Conservation (phyloP, 2,113 vertebrate genomes). For the Empidonax traillii region DNA sequence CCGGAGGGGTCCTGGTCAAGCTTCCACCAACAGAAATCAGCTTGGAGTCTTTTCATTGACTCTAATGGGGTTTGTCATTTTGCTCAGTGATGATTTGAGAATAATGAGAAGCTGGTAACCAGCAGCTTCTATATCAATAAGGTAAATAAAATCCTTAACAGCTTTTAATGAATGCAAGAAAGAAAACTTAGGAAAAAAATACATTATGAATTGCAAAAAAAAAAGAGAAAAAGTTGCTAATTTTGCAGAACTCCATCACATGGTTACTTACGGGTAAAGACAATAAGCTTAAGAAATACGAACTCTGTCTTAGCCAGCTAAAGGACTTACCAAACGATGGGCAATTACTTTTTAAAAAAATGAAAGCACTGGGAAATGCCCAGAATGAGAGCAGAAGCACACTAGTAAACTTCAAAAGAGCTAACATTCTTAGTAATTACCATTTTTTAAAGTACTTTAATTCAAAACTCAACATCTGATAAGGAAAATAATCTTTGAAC, state of each 20-base stretch:
- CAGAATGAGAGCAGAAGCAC: neutral
- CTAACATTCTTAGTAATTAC: neutral
- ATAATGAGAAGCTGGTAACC: neutral
- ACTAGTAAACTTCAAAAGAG: neutral
- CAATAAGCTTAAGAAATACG: neutral
- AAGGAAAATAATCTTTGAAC: conserved; percentile 2
- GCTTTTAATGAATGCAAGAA: neutral
- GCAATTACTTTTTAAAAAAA: neutral
- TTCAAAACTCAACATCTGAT: neutral
- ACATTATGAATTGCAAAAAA: neutral
- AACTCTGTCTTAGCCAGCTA: neutral
- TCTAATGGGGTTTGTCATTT: neutral
- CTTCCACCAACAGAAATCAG: neutral
- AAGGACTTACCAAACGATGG: neutral
- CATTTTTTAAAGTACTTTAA: neutral
- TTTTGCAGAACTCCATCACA: neutral
- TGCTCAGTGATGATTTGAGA: neutral
- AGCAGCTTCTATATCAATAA: neutral
- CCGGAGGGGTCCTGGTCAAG: neutral
- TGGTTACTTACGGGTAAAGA: neutral
- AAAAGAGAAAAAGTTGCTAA: neutral
- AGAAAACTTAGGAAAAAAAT: neutral
- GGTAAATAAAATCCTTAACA: neutral
- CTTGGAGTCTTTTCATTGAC: neutral
- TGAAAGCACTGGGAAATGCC: neutral